phyloP scores from a whole-genome alignment of 2,888 invertebrate species.

The Opisthograptis luteolata region DNA sequence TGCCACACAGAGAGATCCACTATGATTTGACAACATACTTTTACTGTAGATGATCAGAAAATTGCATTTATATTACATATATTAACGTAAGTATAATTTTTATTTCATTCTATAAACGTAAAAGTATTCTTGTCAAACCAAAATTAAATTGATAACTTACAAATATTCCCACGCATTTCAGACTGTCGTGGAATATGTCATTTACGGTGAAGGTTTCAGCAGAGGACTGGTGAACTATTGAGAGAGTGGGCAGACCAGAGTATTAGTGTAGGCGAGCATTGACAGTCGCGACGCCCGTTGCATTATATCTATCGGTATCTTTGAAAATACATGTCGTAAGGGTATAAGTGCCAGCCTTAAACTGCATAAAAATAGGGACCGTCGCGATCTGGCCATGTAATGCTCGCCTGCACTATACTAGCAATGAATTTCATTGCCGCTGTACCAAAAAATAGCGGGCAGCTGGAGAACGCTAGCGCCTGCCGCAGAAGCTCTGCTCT shows the following conservation, averaged over 20 bases:
- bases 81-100: background rate
- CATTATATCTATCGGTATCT: no score
- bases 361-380: no score
- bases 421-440: background rate
- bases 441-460: background rate
- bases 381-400: no score
- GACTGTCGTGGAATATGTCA: constrained; percentile 16
- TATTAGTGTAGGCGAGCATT: no score
- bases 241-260: constrained; percentile 22
- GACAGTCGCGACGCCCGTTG: no score
- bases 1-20: constrained; percentile 36
- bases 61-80: background rate
- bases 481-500: background rate
- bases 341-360: no score
- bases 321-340: no score
- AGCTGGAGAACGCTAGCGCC: background rate
- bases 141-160: constrained; percentile 53
- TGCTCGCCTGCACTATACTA: no score
- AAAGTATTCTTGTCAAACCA: constrained; percentile 53
- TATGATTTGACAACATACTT: constrained; percentile 46
- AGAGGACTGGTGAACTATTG: constrained; percentile 42
- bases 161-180: constrained; percentile 31
- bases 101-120: constrained; percentile 3
- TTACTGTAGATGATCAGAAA: constrained; percentile 4
- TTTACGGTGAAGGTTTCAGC: constrained; percentile 38